These are phyloP conservation scores for Rhagoletis zephyria DNA, from an alignment of 1,140 invertebrate genomes.

Conservation along the genomic window DNA sequence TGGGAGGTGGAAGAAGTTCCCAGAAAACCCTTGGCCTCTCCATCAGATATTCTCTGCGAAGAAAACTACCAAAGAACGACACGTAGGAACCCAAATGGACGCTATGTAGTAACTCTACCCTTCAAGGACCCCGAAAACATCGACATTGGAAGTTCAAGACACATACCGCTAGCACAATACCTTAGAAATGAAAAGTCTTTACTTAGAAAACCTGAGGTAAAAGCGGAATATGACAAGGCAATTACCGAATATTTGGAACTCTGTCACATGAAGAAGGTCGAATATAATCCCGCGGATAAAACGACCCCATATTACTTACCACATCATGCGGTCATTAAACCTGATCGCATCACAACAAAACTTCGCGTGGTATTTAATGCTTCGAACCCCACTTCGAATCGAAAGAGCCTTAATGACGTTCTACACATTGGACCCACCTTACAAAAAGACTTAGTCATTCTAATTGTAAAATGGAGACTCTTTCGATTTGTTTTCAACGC, in stretches of 20 bases:
- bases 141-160: conserved; percentile 56
- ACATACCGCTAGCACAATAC: conserved; percentile 57
- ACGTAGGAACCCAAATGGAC: too few species aligned
- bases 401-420: conserved; percentile 58
- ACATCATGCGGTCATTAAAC: conserved; percentile 64
- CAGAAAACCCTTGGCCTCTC: too few species aligned
- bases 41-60: too few species aligned
- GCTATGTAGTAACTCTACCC: too few species aligned
- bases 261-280: conserved; percentile 60
- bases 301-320: too few species aligned
- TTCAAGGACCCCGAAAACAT: neutral
- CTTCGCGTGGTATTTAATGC: conserved; percentile 61
- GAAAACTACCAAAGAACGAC: too few species aligned
- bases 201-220: conserved; percentile 54
- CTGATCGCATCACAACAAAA: conserved; percentile 57
- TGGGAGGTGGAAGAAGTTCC: too few species aligned
- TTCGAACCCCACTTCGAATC: conserved; percentile 55
- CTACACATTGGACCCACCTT: conserved; percentile 55
- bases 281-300: conserved; percentile 59
- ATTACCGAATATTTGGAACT: conserved; percentile 62
- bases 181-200: conserved; percentile 56
- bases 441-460: conserved; percentile 44
- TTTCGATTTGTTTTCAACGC: conserved; percentile 59
- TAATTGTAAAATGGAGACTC: conserved; percentile 33
- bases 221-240: conserved; percentile 55